Base-by-base conservation (phyloP, 2,888 invertebrate species). In the Epistrophella euchroma region DNA sequence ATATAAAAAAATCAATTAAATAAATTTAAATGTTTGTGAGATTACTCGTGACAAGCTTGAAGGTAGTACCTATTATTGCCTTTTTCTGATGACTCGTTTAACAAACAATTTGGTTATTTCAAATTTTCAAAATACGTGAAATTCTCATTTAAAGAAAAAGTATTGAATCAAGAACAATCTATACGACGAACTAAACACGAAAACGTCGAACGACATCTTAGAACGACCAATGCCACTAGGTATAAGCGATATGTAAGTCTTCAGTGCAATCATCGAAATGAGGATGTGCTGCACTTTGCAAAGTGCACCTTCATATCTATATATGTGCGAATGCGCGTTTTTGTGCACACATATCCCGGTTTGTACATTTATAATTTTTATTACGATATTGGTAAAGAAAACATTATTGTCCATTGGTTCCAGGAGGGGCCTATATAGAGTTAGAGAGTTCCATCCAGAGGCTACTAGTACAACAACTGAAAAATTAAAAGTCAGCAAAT, bases 351-450 rank as follows among this genome's bases (percentile, higher is more conserved):
- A 71, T 78, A 71, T 74, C 40, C 43, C 56, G 28, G 73, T 25
- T 78, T 50, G 79, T 75, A 75, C 66, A 84, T 84, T 84, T 79
- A 84, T 84, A 84, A 84, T 84, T 84, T 85, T 85, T 85, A 85
- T 85, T 76, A 45, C 80, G 62, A 70, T 77, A 80, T 80, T 70
- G 85, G 66, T 68, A 68, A 52, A 19, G 60, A 58, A 37, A 84
- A 84, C 55, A 66, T 66, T 66, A n/a, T 11, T 35, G 32, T 43
- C 13, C 56, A 11, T 56, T 56, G 58, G 35, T 25, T 19, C 13
- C 10, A 10, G 0, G 40, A 22, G 62, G 28, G 13, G 17, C 17
- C 17, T 32, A 17, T 55, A n/a, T 4, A 28, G 11, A 64, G 58
- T 45, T 50, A 50, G 56, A 64, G 7, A 55, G 74, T 60, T 68